phyloP scores from a whole-genome alignment of 2,113 vertebrate species.

The Oreochromis spilurus region DNA sequence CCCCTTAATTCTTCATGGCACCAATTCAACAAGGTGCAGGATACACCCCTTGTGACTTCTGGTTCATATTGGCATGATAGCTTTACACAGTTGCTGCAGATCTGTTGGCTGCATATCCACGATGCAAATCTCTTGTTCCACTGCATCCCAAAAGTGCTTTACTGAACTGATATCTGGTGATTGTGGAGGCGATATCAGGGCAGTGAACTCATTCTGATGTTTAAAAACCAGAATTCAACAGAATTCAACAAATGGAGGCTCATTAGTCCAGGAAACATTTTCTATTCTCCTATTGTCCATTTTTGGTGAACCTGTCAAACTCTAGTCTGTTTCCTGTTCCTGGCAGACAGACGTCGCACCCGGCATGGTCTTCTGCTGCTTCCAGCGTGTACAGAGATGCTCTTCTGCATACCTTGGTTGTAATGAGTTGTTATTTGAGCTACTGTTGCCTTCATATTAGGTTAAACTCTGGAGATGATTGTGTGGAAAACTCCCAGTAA shows the following conservation, averaged over 20 bases:
- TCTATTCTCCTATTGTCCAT: background rate
- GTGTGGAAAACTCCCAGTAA: background rate
- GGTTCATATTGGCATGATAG: background rate
- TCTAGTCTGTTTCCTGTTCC: background rate
- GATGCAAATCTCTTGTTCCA: background rate
- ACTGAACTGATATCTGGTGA: background rate
- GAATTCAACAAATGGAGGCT: background rate
- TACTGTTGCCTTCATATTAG: background rate
- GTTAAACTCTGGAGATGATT: background rate
- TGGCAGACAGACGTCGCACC: background rate
- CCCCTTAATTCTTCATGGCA: background rate
- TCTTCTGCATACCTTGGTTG: background rate
- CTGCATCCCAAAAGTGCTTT: background rate
- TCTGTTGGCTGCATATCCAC: background rate
- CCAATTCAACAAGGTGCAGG: background rate
- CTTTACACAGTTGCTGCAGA: background rate
- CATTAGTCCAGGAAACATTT: background rate
- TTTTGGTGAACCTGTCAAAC: background rate
- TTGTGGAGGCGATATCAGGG: background rate
- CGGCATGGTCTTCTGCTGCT: background rate
- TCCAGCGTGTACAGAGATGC: background rate
- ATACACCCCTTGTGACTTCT: background rate
- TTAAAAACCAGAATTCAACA: background rate
- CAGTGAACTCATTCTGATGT: background rate
- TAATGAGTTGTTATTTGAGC: background rate